Evolutionary conservation across 1,140 invertebrate species (phyloP), one percentile per base, ranked within the genome.

Genomic region (Eumaeus atala): DNA sequence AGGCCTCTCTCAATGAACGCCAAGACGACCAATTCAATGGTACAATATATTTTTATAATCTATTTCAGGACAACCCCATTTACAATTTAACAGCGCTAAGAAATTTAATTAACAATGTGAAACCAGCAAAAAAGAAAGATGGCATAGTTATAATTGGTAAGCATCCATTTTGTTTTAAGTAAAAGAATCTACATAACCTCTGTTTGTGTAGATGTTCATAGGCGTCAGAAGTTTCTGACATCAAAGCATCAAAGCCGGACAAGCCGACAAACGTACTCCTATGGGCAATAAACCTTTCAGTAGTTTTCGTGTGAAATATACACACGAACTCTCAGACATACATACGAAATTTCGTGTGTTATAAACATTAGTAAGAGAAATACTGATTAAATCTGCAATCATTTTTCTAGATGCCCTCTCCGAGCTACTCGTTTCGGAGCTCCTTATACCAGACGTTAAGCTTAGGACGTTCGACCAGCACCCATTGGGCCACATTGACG

Each of bases 111-210:
- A 90, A 88, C 48, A 93, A 95, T 90, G 92, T 96, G 0, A 93
- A 93, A 87, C 91, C 94, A 34, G 93, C 95, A 48, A 95, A 94
- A 66, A 94, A 93, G 67, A 92, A 95, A 71, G 90, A 91, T 77
- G 94, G 92, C 54, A 87, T 91, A 35, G 89, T 90, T 69, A 84
- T 83, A 51, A 84, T 84, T 54, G 81, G 84, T 84, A 70, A 66
- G 66, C 44, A 40, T 14, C 10, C 9, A 51, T 40, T 50, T 40
- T 37, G 47, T 52, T 55, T 54, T 33, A 9, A 48, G n/a, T n/a
- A n/a, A n/a, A 40, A 9, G 28, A 47, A 48, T 55, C 9, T 8
- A 0, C 10, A 9, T 44, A 14, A 18, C 12, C 11, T 2, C 21
- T 28, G 21, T 2, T 28, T 28, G 21, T 16, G 8, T 0, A 8